phyloP scores from a whole-genome alignment of 2,797 vertebrate species.

The Danionella dracula region DNA sequence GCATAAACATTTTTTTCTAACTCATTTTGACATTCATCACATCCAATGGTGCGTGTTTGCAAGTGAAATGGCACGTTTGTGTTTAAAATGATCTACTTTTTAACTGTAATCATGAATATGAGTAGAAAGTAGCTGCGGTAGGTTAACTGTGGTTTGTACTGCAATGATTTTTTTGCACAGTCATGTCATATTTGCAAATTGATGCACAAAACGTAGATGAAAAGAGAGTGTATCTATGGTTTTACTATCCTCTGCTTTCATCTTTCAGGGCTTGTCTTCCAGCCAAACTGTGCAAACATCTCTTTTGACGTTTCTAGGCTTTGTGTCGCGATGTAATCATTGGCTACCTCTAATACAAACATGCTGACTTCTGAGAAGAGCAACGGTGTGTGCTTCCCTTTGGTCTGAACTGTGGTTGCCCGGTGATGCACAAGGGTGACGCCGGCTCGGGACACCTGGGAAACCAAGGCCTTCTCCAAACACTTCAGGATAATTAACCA shows the following conservation, averaged over 20 bases:
- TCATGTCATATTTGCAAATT: not conserved
- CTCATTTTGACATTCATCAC: too few relatives aligned
- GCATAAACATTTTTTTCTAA: too few relatives aligned
- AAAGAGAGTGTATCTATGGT: not conserved
- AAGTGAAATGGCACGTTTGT: too few relatives aligned
- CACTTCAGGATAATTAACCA: not conserved
- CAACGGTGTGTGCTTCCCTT: constrained; percentile 33
- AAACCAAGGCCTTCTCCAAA: constrained; percentile 7
- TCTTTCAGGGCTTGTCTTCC: not conserved
- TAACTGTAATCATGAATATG: too few relatives aligned
- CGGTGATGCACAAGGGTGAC: constrained; percentile 26
- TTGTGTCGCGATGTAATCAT: constrained; percentile 14
- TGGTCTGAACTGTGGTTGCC: constrained; percentile 34
- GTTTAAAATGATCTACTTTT: too few relatives aligned
- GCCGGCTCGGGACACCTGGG: not conserved
- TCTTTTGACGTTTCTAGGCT: not conserved
- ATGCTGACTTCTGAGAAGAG: constrained; percentile 19
- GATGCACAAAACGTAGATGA: not conserved
- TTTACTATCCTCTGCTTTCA: constrained; percentile 4
- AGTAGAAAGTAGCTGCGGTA: too few relatives aligned
- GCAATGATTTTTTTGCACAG: not conserved
- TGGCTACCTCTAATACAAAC: not conserved
- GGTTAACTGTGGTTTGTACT: not conserved
- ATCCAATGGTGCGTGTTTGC: too few relatives aligned
- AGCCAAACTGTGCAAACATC: not conserved